Conservation (phyloP, 2,113 vertebrate genomes). For the Serilophus lunatus region DNA sequence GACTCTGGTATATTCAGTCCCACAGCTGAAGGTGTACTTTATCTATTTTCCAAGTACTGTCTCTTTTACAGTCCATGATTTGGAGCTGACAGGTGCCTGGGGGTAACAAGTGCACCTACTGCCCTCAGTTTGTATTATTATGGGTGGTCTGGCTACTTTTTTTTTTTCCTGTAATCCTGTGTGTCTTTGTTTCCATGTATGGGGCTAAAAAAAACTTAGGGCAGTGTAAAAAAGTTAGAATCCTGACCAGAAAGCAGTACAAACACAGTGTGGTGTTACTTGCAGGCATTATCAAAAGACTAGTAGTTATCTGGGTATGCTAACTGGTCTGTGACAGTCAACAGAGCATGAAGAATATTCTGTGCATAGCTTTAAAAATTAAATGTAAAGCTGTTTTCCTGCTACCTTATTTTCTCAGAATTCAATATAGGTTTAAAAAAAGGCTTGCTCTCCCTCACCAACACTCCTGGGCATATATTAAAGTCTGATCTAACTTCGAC, state of each 20-base stretch:
- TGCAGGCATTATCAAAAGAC: background rate
- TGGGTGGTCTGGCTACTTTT: background rate
- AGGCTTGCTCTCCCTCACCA: background rate
- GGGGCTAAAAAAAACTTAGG: background rate
- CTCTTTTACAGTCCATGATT: background rate
- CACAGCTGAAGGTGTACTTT: background rate
- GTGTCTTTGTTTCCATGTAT: background rate
- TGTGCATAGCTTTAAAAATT: background rate
- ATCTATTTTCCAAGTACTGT: background rate
- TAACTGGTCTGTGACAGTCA: background rate
- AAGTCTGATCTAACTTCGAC: background rate
- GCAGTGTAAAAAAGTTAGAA: background rate
- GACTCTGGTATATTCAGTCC: background rate
- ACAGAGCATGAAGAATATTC: background rate
- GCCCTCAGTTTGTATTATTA: background rate
- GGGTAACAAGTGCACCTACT: background rate
- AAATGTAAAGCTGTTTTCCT: background rate
- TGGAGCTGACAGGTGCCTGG: background rate
- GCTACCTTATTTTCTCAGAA: background rate
- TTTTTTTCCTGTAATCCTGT: background rate
- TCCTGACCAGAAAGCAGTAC: background rate
- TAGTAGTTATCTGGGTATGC: background rate
- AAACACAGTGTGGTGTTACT: rapidly evolving
- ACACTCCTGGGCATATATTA: background rate
- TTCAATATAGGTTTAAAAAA: background rate